Evolutionary conservation across 2,888 invertebrate genomes (phyloP).

Genomic region (Slavum lentiscoides): DNA sequence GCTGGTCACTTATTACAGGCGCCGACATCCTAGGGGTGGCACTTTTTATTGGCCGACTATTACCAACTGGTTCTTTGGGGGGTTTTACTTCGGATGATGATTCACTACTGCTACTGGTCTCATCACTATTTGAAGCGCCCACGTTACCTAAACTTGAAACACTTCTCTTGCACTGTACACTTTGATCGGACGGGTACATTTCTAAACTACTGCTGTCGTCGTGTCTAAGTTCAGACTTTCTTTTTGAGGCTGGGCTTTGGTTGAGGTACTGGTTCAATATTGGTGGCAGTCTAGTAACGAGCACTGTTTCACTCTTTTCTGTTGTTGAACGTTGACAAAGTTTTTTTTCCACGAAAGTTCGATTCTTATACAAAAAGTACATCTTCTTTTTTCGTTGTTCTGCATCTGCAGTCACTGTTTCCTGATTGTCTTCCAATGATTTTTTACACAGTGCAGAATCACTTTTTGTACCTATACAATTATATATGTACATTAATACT

Average conservation of each 20-base stretch:
- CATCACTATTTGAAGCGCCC: conserved; percentile 4
- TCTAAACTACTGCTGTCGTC: conserved; percentile 41
- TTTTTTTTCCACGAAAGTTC: conserved; percentile 48
- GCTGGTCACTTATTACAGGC: conserved; percentile 31
- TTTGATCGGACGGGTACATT: conserved; percentile 37
- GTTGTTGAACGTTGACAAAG: conserved; percentile 20
- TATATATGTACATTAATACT: not conserved
- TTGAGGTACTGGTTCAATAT: conserved; percentile 48
- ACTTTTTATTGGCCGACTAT: conserved; percentile 27
- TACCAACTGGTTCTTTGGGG: not conserved
- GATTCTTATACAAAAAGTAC: conserved; percentile 48
- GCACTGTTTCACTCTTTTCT: conserved; percentile 13
- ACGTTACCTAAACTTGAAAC: conserved; percentile 19
- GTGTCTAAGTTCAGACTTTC: conserved; percentile 27
- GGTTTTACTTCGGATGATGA: conserved; percentile 21
- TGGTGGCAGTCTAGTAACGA: conserved; percentile 36
- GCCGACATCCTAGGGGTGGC: conserved; percentile 40
- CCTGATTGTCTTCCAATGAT: conserved; percentile 6
- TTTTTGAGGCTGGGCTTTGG: conserved; percentile 24
- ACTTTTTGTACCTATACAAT: conserved; percentile 40
- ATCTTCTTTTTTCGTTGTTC: conserved; percentile 49
- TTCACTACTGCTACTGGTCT: conserved; percentile 8
- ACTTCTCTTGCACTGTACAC: conserved; percentile 32
- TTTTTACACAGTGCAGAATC: conserved; percentile 45
- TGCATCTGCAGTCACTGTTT: conserved; percentile 7